Evolutionary conservation across 1,140 invertebrate genomes (phyloP), one percentile per base, ranked within the genome.

Genomic region (Drosophila obscura): DNA sequence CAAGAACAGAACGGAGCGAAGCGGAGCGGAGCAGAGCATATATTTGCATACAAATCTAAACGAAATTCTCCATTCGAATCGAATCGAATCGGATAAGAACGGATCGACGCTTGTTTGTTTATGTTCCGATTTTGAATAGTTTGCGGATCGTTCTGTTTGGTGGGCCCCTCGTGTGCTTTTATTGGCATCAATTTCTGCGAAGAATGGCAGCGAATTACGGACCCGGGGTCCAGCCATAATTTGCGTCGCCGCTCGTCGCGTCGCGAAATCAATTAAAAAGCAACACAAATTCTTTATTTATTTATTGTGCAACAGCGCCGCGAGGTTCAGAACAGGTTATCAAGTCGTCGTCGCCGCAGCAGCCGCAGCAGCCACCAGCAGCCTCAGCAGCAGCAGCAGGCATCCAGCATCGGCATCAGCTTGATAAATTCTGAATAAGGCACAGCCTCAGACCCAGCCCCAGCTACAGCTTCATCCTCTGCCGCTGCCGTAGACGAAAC

Each of bases 241-340:
- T 87, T 88, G 78, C 64, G 52, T 50, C 77, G 78, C 49, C 48
- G 63, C 63, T 63, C 61, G 61, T 81, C 62, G 31, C 31, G 73
- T 51, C 61, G 69, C 83, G 73, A 82, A 87, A 87, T 87, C 82
- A 87, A 88, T 87, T 88, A 88, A 87, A 88, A 87, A 67, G 67
- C 83, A 73, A 81, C 82, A 77, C 78, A 85, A 79, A 83, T 77
- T 79, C 68, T 83, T 82, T 82, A 78, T 82, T 87, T 87, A 78
- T 87, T 87, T 88, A 87, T 87, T 88, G 79, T 87, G 83, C 83
- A 87, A 87, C 83, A 49, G 52, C 63, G 49, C 28, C 49, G 67
- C 67, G 61, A 67, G 73, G 58, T 64, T 82, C 71, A 88, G 79
- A 88, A 87, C 83, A 88, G 83, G 83, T 87, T 87, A 87, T 87